A percentile compares a stretch with the other conserved stretches of the same genome.
phyloP scores from a whole-genome alignment of 2,113 vertebrate species.

The Choloepus hoffmanni region DNA sequence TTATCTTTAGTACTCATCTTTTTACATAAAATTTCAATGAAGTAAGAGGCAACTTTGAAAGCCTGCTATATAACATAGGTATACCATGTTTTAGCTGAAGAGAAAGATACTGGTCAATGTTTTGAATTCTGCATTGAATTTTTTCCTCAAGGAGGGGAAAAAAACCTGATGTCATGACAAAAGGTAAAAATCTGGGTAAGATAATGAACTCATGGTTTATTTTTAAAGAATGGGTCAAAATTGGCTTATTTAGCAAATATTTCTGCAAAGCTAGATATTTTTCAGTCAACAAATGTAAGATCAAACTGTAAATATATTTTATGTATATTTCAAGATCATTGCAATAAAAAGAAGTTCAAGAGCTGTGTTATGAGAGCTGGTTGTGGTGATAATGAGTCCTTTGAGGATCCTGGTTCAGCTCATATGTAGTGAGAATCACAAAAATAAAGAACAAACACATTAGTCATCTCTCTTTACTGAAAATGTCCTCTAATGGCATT shows the following conservation, averaged over 20 bases:
- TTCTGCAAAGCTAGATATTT: constrained; percentile 52
- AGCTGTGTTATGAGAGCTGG: neutral
- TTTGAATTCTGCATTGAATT: neutral
- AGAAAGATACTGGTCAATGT: neutral
- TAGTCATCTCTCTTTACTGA: constrained; percentile 11
- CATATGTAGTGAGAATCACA: neutral
- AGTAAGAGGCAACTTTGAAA: neutral
- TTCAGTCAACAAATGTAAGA: constrained; percentile 47
- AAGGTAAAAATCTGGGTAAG: neutral
- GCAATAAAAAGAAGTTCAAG: constrained; percentile 14
- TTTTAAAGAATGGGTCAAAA: constrained; percentile 30
- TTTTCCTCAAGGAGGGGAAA: neutral
- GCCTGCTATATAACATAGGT: neutral
- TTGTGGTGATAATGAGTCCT: neutral
- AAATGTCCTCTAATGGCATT: constrained; percentile 30
- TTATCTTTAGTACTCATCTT: constrained; percentile 23
- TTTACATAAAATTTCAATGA: constrained; percentile 33
- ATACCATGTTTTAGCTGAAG: neutral
- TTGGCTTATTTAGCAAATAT: neutral
- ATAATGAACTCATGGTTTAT: constrained; percentile 44
- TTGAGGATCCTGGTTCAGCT: neutral
- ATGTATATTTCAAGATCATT: neutral
- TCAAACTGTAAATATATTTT: constrained; percentile 14
- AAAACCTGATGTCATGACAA: neutral
- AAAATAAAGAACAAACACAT: neutral